A percentile compares a stretch with the other conserved stretches of the same genome.
These are phyloP conservation scores for Leptopilina drosophilae DNA, from an alignment of 2,888 invertebrate species.

Conservation along the genomic window DNA sequence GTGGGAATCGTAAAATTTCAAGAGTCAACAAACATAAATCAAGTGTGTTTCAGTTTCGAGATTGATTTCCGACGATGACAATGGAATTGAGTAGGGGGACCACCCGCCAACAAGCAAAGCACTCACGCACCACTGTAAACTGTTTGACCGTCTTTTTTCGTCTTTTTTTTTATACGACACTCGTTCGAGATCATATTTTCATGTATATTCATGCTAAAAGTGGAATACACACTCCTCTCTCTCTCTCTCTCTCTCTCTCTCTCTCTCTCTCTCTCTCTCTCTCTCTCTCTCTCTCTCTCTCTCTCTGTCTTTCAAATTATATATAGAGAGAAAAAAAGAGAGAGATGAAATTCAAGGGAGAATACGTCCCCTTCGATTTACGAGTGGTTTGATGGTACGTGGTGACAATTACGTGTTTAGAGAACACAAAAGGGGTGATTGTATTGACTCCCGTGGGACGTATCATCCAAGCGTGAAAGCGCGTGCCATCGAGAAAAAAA, in stretches of 20 bases:
- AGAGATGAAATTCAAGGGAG: too few species aligned
- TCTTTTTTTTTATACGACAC: neutral
- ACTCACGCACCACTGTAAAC: constrained; percentile 5
- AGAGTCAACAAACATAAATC: constrained; percentile 72
- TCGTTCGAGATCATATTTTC: neutral
- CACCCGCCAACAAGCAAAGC: neutral
- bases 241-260: too few species aligned
- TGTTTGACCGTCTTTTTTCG: constrained; percentile 12
- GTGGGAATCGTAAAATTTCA: constrained; percentile 72
- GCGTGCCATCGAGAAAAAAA: constrained; percentile 63
- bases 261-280: too few species aligned
- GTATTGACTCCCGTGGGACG: constrained; percentile 67
- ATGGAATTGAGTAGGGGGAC: neutral
- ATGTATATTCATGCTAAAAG: constrained; percentile 12
- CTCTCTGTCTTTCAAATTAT: too few species aligned
- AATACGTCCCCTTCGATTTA: constrained; percentile 32
- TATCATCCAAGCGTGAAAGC: constrained; percentile 63
- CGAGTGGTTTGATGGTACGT: constrained; percentile 47
- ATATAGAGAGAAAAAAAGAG: too few species aligned
- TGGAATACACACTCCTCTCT: constrained; percentile 41
- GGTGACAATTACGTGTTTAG: constrained; percentile 74
- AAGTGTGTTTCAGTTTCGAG: constrained; percentile 61
- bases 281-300: too few species aligned
- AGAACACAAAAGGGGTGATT: constrained; percentile 65
- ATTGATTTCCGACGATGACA: constrained; percentile 27